A percentile compares a stretch with the other conserved stretches of the same genome.
Evolutionary conservation across 1,140 invertebrate species (phyloP).

Genomic region (Riptortus pedestris): DNA sequence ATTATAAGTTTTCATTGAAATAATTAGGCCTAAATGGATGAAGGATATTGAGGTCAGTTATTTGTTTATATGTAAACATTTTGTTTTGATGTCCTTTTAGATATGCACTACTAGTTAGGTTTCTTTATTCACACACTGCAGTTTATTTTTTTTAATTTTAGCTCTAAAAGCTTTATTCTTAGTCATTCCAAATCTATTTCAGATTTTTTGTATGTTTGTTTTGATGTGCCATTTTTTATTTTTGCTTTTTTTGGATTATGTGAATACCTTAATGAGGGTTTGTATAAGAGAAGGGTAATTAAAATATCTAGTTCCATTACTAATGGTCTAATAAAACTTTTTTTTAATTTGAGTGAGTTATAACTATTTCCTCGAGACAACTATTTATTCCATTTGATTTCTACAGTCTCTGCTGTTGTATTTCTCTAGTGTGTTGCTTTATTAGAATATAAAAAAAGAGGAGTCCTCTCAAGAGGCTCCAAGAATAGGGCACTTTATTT

Average conservation of each 20-base stretch:
- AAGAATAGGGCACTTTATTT: conserved; percentile 11
- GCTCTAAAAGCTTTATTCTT: too few species aligned
- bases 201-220: not conserved
- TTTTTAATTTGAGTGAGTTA: too few species aligned
- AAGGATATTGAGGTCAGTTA: not conserved
- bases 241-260: not conserved
- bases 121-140: not conserved
- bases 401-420: not conserved
- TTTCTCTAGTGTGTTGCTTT: not conserved
- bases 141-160: not conserved
- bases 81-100: not conserved
- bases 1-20: not conserved
- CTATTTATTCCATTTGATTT: not conserved
- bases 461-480: not conserved
- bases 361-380: not conserved
- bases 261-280: too few species aligned
- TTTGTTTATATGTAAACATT: not conserved
- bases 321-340: too few species aligned
- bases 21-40: not conserved
- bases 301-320: too few species aligned
- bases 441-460: not conserved
- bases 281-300: too few species aligned
- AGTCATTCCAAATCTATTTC: too few species aligned
- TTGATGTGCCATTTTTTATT: not conserved
- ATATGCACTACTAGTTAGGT: not conserved